Evolutionary conservation across 2,113 vertebrate genomes (phyloP), one percentile per base, ranked within the genome.

Genomic region (Datnioides undecimradiatus): DNA sequence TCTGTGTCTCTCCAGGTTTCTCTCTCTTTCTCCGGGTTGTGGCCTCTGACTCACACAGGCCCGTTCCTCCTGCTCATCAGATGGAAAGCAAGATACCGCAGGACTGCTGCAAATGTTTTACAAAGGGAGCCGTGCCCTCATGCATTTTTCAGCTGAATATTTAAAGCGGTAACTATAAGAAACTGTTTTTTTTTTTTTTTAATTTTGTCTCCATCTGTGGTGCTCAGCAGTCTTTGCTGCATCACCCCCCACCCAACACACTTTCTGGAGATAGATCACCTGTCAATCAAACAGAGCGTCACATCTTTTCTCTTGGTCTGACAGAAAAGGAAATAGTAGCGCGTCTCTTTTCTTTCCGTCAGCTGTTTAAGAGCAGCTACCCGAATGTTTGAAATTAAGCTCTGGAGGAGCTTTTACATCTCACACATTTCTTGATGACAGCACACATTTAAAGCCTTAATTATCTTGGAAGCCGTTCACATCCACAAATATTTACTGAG

Each of bases 81-180:
- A 83, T 58, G 48, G 40, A 70, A 38, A 62, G 34, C 75, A 25
- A 40, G 70, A 57, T 73, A 66, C 71, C 0, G 25, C 72, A 59
- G 66, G 69, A 54, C 82, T 62, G 64, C 70, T 71, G 62, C 59
- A 78, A 57, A 63, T 88, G 81, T 89, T 83, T 88, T 70, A 83
- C 80, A 73, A 21, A 67, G 59, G 59, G 27, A 66, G 54, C 54
- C 16, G 17, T 46, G 75, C 46, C 77, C 67, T 82, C 74, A 68
- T 79, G 63, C 82, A 83, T 77, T 74, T 83, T 82, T 86, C 73
- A 86, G 48, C 27, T 25, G 65, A 84, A 72, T 76, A 66, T 82
- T 76, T 46, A 73, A 73, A 69, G 59, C 16, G 0, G 38, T 27
- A 58, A 84, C 38, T 48, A 33, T 43, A 29, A 64, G 27, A 55